Conservation (phyloP, 1,140 invertebrate genomes). For the Drosophila murphyi region DNA sequence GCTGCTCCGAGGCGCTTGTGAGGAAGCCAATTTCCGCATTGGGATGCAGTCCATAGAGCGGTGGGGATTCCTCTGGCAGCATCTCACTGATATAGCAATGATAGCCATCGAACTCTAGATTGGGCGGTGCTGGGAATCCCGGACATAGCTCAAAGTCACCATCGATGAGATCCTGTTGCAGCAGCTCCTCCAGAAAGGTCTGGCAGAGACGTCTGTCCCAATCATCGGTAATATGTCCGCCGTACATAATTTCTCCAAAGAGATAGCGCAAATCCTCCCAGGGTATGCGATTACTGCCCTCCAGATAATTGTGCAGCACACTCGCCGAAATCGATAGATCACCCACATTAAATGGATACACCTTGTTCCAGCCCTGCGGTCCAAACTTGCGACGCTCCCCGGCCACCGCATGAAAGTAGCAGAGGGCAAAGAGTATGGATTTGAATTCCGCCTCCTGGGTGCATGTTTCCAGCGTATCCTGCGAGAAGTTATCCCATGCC, state of each 20-base stretch:
- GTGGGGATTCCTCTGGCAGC: conserved; percentile 94
- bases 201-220: conserved; percentile 95
- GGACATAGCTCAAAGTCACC: conserved; percentile 93
- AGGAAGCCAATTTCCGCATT: conserved; percentile 98
- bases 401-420: conserved; percentile 98
- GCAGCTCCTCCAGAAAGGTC: conserved; percentile 95
- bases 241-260: conserved; percentile 99
- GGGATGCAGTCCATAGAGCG: conserved; percentile 96
- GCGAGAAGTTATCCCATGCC: conserved; percentile 96
- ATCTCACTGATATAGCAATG: conserved; percentile 95
- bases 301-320: conserved; percentile 97
- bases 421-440: conserved; percentile 95
- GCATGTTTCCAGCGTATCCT: conserved; percentile 96
- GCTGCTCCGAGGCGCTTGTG: conserved; percentile 92
- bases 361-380: conserved; percentile 97
- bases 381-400: conserved; percentile 97
- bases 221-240: conserved; percentile 98
- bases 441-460: conserved; percentile 98
- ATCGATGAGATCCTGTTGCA: conserved; percentile 94
- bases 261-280: conserved; percentile 97
- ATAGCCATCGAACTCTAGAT: conserved; percentile 94
- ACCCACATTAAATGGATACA: conserved; percentile 93
- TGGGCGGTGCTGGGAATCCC: conserved; percentile 93
- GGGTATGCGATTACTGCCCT: conserved; percentile 94
- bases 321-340: conserved; percentile 96